These are phyloP conservation scores for Aleadryas rufinucha DNA, from an alignment of 2,113 vertebrate species.

Conservation along the genomic window DNA sequence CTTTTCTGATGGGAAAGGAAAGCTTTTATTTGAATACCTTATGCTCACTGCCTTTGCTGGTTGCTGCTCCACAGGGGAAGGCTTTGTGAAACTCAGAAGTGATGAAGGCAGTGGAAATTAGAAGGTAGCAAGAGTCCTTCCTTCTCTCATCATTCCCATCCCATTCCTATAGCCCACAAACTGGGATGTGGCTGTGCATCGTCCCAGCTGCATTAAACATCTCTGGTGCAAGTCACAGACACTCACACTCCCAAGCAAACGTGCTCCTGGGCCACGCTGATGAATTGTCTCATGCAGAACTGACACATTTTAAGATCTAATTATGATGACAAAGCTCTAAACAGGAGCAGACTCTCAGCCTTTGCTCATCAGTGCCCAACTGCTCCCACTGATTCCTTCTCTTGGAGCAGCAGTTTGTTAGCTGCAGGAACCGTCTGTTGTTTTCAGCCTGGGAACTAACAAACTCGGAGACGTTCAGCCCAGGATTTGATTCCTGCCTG, in stretches of 20 bases:
- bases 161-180: not conserved
- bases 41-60: not conserved
- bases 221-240: not conserved
- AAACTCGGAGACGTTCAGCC: not conserved
- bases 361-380: conserved; percentile 9
- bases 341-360: not conserved
- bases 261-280: not conserved
- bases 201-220: not conserved
- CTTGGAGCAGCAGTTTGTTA: not conserved
- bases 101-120: not conserved
- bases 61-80: not conserved
- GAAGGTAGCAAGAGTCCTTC: not conserved
- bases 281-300: conserved; percentile 1
- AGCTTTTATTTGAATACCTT: not conserved
- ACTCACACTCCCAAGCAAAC: not conserved
- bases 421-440: conserved; percentile 9
- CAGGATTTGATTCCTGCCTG: not conserved
- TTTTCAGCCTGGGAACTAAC: not conserved
- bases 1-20: not conserved
- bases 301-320: conserved; percentile 42
- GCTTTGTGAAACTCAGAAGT: not conserved
- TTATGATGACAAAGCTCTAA: conserved; percentile 26
- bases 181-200: not conserved
- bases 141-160: not conserved
- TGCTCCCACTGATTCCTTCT: conserved; percentile 9